phyloP scores from a whole-genome alignment of 53 echinoderm and acorn worm genomes.

The Pentamera pediparva region DNA sequence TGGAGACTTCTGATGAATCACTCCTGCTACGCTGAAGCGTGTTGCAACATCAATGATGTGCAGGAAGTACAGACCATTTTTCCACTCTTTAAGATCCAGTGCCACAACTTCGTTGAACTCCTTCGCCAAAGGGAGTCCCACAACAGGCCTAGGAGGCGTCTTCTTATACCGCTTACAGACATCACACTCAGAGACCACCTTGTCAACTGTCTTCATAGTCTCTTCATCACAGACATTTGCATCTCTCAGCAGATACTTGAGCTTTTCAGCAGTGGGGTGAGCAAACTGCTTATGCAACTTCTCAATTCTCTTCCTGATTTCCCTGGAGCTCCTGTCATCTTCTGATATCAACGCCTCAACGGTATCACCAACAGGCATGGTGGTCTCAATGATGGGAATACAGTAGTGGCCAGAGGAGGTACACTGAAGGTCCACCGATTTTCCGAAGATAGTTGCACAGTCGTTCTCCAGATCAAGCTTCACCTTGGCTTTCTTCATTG shows the following conservation, averaged over 20 bases:
- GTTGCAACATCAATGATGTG: constrained; percentile 1
- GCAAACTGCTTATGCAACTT: neutral
- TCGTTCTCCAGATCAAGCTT: constrained; percentile 18
- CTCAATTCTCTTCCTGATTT: neutral
- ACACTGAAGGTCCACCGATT: neutral
- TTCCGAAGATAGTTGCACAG: neutral
- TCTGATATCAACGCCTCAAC: neutral
- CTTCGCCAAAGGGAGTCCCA: too few species aligned
- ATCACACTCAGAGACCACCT: neutral
- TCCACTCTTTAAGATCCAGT: too few species aligned
- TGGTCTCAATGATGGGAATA: constrained; percentile 1
- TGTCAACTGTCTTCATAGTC: neutral
- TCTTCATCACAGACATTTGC: neutral
- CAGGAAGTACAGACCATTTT: too few species aligned
- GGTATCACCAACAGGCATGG: constrained; percentile 11
- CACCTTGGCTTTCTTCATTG: constrained; percentile 9
- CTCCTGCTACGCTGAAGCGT: neutral
- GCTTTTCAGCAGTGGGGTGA: neutral
- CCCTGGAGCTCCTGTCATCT: neutral
- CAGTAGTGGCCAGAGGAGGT: constrained; percentile 20
- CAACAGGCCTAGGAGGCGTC: too few species aligned
- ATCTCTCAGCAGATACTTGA: neutral
- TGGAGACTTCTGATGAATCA: neutral
- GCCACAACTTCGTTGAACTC: too few species aligned
- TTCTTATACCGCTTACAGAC: neutral